Evolutionary conservation across 1,140 invertebrate genomes (phyloP), one percentile per base, ranked within the genome.

Genomic region (Danaus plexippus): DNA sequence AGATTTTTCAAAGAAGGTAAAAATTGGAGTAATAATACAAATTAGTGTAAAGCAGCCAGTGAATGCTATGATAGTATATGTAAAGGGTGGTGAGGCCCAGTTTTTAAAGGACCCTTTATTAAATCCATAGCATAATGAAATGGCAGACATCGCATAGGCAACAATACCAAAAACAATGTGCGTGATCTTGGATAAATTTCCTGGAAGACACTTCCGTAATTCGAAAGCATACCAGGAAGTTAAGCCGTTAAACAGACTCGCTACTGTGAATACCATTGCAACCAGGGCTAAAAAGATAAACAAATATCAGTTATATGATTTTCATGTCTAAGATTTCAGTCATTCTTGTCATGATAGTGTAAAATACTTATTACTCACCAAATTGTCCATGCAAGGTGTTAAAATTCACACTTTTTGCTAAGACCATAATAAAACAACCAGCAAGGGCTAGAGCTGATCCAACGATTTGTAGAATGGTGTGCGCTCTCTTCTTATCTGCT

Each of bases 371-470:
- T 6, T 11, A 65, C 69, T 71, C 73, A 85, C 85, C 82, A 59
- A 75, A 70, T 61, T 74, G 68, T 49, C 78, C 81, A 64, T 87
- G 85, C 7, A 69, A 43, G 9, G 73, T 80, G n/a, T 70, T 65
- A 59, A 74, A 86, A 54, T 88, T 70, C 10, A 62, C 47, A 18
- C 11, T 55, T 52, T 80, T 86, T 13, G 66, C 59, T 1, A 71
- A 2, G 43, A 75, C 73, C 52, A 73, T 75, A 9, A 83, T 59
- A 43, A 82, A 62, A 42, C 71, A 77, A 2, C 86, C 86, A 42
- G 67, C 67, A 2, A 85, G 58, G n/a, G 75, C 80, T 9, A 87
- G 53, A 6, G 41, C 69, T 6, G 80, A 77, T 0, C 77, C 81
- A 11, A 71, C 5, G 7, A 80, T 59, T 54, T 79, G 84, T 13